Conservation (phyloP, 2,888 invertebrate species). For the Andricus curvator region DNA sequence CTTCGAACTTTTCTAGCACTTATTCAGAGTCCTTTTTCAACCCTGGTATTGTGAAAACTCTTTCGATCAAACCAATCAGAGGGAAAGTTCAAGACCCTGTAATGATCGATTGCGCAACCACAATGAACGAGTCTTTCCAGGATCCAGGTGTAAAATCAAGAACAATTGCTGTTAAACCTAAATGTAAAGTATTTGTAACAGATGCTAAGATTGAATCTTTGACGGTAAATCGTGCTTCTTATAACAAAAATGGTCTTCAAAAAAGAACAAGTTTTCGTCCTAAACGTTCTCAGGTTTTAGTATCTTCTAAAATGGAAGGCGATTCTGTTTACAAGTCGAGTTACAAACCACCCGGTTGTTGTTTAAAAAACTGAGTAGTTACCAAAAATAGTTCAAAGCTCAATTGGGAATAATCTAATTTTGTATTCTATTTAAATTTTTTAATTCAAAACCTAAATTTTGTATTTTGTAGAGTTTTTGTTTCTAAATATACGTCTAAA, state of each 20-base stretch:
- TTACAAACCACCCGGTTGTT: conserved; percentile 57
- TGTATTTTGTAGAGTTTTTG: neutral
- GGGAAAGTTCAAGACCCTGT: conserved; percentile 45
- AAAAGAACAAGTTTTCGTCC: conserved; percentile 46
- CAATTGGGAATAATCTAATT: neutral
- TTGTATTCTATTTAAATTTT: neutral
- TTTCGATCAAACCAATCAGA: conserved; percentile 45
- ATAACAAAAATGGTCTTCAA: conserved; percentile 36
- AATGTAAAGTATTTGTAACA: neutral
- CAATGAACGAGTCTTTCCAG: conserved; percentile 59
- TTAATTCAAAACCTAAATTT: neutral
- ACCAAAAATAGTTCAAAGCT: neutral
- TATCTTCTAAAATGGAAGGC: conserved; percentile 55
- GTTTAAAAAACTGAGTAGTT: conserved; percentile 46
- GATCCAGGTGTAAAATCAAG: conserved; percentile 20
- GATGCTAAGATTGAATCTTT: conserved; percentile 44
- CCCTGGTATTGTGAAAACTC: conserved; percentile 51
- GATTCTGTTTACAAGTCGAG: conserved; percentile 60
- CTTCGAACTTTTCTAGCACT: conserved; percentile 52
- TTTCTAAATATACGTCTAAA: neutral
- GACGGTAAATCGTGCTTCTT: conserved; percentile 57
- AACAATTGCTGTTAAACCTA: neutral
- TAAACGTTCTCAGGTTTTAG: conserved; percentile 2
- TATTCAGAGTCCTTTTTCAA: conserved; percentile 58
- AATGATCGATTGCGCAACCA: conserved; percentile 57